Conservation (phyloP, 2,888 invertebrate genomes). For the Cosmia trapezina region DNA sequence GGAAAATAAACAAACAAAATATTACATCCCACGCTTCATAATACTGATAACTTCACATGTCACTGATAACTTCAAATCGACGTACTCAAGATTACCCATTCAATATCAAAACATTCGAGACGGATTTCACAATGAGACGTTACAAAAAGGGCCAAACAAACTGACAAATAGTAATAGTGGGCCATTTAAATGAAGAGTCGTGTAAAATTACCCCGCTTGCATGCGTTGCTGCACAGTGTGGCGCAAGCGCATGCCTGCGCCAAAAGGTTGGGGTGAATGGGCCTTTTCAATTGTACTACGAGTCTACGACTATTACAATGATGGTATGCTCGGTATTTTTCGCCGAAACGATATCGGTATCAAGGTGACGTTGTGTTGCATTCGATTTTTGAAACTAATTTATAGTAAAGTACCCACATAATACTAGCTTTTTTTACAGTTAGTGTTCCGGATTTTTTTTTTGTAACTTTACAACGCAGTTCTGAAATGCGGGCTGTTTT, state of each 20-base stretch:
- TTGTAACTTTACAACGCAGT: not conserved
- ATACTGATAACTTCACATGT: constrained; percentile 32
- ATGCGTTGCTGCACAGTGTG: constrained; percentile 68
- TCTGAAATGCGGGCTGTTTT: constrained; percentile 38
- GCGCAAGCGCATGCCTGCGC: constrained; percentile 72
- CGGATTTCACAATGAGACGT: constrained; percentile 8
- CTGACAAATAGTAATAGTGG: constrained; percentile 37
- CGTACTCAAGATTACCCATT: constrained; percentile 12
- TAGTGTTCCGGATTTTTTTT: constrained; percentile 26
- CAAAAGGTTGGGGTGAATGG: constrained; percentile 76
- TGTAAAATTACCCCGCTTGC: constrained; percentile 73
- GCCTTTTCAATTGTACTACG: constrained; percentile 59
- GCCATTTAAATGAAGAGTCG: constrained; percentile 74
- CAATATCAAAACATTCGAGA: constrained; percentile 3
- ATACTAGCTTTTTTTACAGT: constrained; percentile 17
- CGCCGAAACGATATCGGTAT: constrained; percentile 25
- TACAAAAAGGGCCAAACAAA: constrained; percentile 36
- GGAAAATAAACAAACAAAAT: constrained; percentile 12
- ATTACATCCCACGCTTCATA: not conserved
- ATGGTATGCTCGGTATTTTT: constrained; percentile 53
- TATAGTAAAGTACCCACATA: constrained; percentile 50
- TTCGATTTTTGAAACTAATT: constrained; percentile 21
- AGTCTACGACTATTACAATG: constrained; percentile 42
- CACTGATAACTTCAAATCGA: constrained; percentile 21
- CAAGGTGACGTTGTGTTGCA: constrained; percentile 37